phyloP scores from a whole-genome alignment of 1,140 invertebrate species.

The Zaprionus taronus region DNA sequence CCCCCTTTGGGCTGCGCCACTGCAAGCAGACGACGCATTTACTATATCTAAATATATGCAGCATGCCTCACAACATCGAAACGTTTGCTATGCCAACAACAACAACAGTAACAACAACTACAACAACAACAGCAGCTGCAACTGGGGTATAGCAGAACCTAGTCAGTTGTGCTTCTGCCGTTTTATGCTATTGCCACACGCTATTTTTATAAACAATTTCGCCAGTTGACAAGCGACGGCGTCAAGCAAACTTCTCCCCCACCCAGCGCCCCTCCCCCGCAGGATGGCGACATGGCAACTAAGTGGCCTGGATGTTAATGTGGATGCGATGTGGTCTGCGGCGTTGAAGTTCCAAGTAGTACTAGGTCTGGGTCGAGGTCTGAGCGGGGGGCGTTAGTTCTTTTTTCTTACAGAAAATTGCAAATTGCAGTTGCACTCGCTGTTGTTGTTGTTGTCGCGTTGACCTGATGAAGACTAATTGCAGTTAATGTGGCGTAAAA shows the following conservation, averaged over 20 bases:
- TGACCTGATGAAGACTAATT: slow-evolving; percentile 80
- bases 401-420: slow-evolving; percentile 37
- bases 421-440: slow-evolving; percentile 67
- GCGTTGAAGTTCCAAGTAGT: slow-evolving; percentile 29
- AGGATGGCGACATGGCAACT: slow-evolving; percentile 67
- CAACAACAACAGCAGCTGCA: slow-evolving; percentile 32
- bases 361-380: slow-evolving; percentile 31
- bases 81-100: slow-evolving; percentile 37
- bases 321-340: slow-evolving; percentile 27
- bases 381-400: slow-evolving; percentile 45
- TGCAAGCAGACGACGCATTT: slow-evolving; percentile 65
- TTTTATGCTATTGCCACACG: slow-evolving; percentile 76
- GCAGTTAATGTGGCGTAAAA: slow-evolving; percentile 71
- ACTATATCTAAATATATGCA: slow-evolving; percentile 78
- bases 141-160: slow-evolving; percentile 25
- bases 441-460: slow-evolving; percentile 62
- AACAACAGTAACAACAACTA: slow-evolving; percentile 12
- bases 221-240: slow-evolving; percentile 75
- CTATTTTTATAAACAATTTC: slow-evolving; percentile 82
- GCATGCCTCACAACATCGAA: slow-evolving; percentile 59
- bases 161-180: slow-evolving; percentile 25
- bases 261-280: neutral
- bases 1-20: slow-evolving; percentile 23
- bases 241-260: slow-evolving; percentile 30
- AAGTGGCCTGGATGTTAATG: slow-evolving; percentile 67